Percentiles rank a stretch among this genome's conserved stretches.
These are phyloP conservation scores for Eleutherodactylus coqui DNA, from an alignment of 2,797 vertebrate species.

Conservation along the genomic window DNA sequence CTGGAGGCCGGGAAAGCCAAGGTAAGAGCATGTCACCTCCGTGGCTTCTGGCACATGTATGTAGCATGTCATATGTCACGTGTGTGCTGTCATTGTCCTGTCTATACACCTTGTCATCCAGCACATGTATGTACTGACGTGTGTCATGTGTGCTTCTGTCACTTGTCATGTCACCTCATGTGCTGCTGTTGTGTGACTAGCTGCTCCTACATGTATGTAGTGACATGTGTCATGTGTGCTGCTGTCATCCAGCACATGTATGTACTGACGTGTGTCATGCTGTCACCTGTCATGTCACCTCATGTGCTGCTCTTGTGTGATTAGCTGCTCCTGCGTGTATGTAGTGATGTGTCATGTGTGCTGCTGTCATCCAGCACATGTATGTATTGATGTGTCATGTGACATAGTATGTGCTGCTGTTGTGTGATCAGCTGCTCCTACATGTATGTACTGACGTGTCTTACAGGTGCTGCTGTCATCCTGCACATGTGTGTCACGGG, in stretches of 20 bases:
- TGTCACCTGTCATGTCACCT: not conserved
- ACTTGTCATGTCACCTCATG: not conserved
- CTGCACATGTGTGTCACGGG: not conserved
- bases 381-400: not conserved
- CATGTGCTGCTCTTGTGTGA: not conserved
- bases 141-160: not conserved
- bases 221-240: not conserved
- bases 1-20: conserved; percentile 95
- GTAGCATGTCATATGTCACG: not conserved
- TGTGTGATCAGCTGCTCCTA: not conserved
- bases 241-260: not conserved
- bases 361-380: not conserved
- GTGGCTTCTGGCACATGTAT: not conserved
- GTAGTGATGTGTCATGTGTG: not conserved
- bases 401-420: not conserved
- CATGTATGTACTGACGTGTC: not conserved
- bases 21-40: conserved; percentile 73
- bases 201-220: conserved; percentile 3
- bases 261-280: not conserved
- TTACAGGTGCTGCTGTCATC: not conserved
- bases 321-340: not conserved
- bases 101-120: not conserved
- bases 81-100: not conserved
- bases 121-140: not conserved
- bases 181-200: not conserved